These are phyloP conservation scores for Oryzias dopingdopingensis DNA, from an alignment of 2,797 vertebrate genomes.

Conservation along the genomic window DNA sequence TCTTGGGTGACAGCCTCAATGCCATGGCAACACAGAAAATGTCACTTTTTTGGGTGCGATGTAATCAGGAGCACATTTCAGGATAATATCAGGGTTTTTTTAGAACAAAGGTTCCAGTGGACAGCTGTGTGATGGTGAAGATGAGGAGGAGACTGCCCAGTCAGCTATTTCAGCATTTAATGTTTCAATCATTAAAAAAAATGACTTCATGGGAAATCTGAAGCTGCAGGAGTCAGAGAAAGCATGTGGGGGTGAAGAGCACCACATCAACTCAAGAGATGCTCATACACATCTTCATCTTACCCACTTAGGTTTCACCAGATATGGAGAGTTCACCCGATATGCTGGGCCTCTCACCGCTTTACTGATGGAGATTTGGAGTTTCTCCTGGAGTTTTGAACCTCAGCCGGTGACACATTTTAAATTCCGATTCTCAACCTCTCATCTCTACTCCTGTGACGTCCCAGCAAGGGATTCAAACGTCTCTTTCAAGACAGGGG, in stretches of 20 bases:
- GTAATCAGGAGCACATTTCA: slow-evolving; percentile 60
- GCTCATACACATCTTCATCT: slow-evolving; percentile 69
- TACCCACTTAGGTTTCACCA: slow-evolving; percentile 48
- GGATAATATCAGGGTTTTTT: slow-evolving; percentile 56
- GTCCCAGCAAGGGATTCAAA: too few relatives aligned
- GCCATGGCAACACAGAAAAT: slow-evolving; percentile 73
- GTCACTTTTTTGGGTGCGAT: slow-evolving; percentile 61
- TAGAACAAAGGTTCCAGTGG: slow-evolving; percentile 44
- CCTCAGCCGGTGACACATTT: slow-evolving; percentile 15
- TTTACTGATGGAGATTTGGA: neutral
- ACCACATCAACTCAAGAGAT: slow-evolving; percentile 70
- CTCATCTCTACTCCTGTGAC: too few relatives aligned
- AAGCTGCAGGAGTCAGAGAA: slow-evolving; percentile 39
- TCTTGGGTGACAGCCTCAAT: slow-evolving; percentile 70
- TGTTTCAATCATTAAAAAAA: slow-evolving; percentile 42
- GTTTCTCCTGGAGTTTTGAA: slow-evolving; percentile 4
- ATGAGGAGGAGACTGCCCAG: slow-evolving; percentile 15
- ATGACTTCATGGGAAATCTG: slow-evolving; percentile 41
- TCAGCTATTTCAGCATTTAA: slow-evolving; percentile 37
- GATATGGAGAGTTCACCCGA: slow-evolving; percentile 35
- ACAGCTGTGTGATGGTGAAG: slow-evolving; percentile 16
- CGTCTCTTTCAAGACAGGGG: too few relatives aligned
- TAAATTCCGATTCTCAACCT: too few relatives aligned
- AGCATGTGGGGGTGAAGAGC: slow-evolving; percentile 14
- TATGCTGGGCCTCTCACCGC: slow-evolving; percentile 16